A percentile compares a stretch with the other conserved stretches of the same genome.
Evolutionary conservation across 2,113 vertebrate species (phyloP).

Genomic region (Pterocles orientalis): DNA sequence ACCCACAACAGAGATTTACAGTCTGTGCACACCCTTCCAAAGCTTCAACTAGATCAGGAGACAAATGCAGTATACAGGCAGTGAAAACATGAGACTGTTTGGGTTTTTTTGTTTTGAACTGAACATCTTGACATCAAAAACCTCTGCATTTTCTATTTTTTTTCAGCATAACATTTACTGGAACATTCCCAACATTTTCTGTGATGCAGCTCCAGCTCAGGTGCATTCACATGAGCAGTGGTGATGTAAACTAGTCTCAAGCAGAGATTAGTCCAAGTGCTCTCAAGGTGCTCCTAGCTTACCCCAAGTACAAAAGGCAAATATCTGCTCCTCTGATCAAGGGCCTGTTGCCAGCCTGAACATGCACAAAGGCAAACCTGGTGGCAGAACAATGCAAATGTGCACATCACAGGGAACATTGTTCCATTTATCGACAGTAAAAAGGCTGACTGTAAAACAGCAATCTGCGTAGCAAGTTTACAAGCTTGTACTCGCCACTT

Average conservation of each 20-base stretch:
- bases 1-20: too few relatives aligned
- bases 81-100: not conserved
- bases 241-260: not conserved
- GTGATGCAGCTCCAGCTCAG: not conserved
- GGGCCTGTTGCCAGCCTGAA: not conserved
- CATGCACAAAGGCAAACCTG: rapidly evolving
- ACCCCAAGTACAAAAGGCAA: not conserved
- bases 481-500: not conserved
- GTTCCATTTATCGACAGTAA: not conserved
- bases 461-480: not conserved
- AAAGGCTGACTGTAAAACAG: not conserved
- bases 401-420: not conserved
- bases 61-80: not conserved
- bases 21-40: not conserved
- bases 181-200: rapidly evolving
- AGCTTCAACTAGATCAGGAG: not conserved
- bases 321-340: not conserved
- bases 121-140: not conserved
- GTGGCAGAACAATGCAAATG: not conserved
- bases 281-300: not conserved
- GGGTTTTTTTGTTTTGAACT: not conserved
- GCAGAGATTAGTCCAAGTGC: not conserved
- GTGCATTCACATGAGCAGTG: not conserved
- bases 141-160: not conserved
- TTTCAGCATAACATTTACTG: not conserved